Percentiles rank a stretch among this genome's conserved stretches.
phyloP scores from a whole-genome alignment of 2,888 invertebrate species.

The Allophyes oxyacanthae region DNA sequence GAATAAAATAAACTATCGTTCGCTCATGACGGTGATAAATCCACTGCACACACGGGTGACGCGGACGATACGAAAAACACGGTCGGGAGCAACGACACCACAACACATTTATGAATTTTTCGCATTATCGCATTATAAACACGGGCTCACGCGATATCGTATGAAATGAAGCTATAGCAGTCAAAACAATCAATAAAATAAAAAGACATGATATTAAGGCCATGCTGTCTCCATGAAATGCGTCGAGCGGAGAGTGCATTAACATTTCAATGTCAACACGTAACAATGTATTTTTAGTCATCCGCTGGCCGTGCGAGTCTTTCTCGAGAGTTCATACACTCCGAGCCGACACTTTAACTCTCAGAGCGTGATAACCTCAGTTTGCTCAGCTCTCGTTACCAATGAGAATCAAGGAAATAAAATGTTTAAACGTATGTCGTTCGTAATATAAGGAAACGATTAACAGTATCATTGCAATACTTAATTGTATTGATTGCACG shows the following conservation, averaged over 20 bases:
- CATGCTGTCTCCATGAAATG: slow-evolving; percentile 76
- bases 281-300: slow-evolving; percentile 86
- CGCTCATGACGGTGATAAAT: slow-evolving; percentile 54
- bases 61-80: slow-evolving; percentile 61
- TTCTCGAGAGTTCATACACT: slow-evolving; percentile 67
- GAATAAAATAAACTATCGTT: slow-evolving; percentile 61
- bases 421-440: slow-evolving; percentile 45
- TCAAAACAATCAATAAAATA: slow-evolving; percentile 82
- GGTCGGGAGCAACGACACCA: slow-evolving; percentile 71
- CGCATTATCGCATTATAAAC: slow-evolving; percentile 73
- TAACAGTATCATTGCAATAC: slow-evolving; percentile 76
- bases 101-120: slow-evolving; percentile 68
- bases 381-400: slow-evolving; percentile 53
- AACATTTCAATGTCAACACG: slow-evolving; percentile 89
- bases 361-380: slow-evolving; percentile 59
- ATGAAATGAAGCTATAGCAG: slow-evolving; percentile 73
- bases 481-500: slow-evolving; percentile 71
- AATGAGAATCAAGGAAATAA: slow-evolving; percentile 57
- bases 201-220: slow-evolving; percentile 64
- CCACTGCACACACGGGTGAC: slow-evolving; percentile 61
- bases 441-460: slow-evolving; percentile 74
- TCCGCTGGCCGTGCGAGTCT: slow-evolving; percentile 77
- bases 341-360: slow-evolving; percentile 54
- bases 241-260: slow-evolving; percentile 84
- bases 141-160: slow-evolving; percentile 65